Base-by-base conservation (phyloP, 64 coral and sea anemone genomes). In the Exaiptasia diaphana region DNA sequence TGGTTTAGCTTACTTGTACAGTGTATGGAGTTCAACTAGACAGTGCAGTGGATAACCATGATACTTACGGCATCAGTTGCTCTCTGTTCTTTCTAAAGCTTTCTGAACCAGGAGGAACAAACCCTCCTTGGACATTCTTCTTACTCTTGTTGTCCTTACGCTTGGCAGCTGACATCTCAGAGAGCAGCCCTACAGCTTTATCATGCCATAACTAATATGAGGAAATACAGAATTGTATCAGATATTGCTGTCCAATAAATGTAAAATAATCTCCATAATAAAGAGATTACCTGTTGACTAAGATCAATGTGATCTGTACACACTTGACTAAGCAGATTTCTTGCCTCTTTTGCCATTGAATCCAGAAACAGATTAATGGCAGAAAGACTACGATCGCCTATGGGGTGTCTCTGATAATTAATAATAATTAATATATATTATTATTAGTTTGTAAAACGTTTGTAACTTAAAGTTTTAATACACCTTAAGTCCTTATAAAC, bases 331-430 rank as follows among this genome's bases (percentile, higher is more conserved):
- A 99, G 32, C 38, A 88, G 86, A 29, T 88, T 78, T 24, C 86
- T 83, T 11, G 95, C 95, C 71, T 89, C 89, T 26, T 99, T 99
- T 18, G 95, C 95, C 90, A 99, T 99, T 5, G 89, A 78, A 12
- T 99, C 95, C 30, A 99, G 71, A 70, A 99, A 93, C 85, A 99
- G 41, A 44, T 99, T 99, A 6, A 99, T 89, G 20, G 95, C 95
- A 13, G 95, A 75, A 41, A 99, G n/a, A 81, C 95, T 99, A 38
- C 95, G 83, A 13, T 99, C 95, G n/a, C 95, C 95, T 18, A 99
- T 88, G 8, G 90, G 95, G 89, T 93, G 85, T 27, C 95, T 89
- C 95, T n/a, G n/a, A n/a, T n/a, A n/a, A n/a, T n/a, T n/a, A 88
- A 54, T 40, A 44, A 22, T 28, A 28, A 48, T n/a, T 45, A 3